Percentiles rank a stretch among this genome's conserved stretches.
Conservation (phyloP, 1,140 invertebrate genomes). For the Paramacrobiotus metropolitanus region DNA sequence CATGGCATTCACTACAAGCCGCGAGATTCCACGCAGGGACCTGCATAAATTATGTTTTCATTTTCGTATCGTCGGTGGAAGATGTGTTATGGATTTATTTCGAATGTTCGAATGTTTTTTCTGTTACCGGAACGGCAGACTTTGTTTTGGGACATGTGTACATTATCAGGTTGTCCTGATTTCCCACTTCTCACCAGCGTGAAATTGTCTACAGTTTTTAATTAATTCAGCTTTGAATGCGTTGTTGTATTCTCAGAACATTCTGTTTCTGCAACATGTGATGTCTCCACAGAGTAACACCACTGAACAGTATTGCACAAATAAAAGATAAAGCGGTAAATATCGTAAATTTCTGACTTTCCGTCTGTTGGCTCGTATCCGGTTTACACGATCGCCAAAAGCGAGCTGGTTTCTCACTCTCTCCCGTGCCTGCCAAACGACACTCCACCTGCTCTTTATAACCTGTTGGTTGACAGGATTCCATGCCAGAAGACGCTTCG, state of each 20-base stretch:
- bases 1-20: slow-evolving; percentile 1
- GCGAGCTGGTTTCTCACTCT: background rate
- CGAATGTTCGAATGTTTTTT: no score
- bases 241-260: background rate
- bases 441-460: background rate
- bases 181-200: background rate
- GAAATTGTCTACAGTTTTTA: background rate
- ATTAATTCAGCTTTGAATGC: background rate
- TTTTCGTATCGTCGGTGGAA: no score
- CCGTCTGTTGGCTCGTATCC: background rate
- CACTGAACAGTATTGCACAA: background rate
- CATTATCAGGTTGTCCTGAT: background rate
- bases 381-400: background rate
- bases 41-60: no score
- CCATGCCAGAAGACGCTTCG: background rate
- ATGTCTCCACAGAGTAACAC: background rate
- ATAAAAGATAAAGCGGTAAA: background rate
- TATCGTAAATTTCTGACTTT: background rate
- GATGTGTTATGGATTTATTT: no score
- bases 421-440: background rate
- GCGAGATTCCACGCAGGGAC: background rate
- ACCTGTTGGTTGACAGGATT: background rate
- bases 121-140: no score
- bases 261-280: background rate
- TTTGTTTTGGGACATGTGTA: no score